Conservation (phyloP, 1,140 invertebrate genomes). For the Scaptomyza graminum region DNA sequence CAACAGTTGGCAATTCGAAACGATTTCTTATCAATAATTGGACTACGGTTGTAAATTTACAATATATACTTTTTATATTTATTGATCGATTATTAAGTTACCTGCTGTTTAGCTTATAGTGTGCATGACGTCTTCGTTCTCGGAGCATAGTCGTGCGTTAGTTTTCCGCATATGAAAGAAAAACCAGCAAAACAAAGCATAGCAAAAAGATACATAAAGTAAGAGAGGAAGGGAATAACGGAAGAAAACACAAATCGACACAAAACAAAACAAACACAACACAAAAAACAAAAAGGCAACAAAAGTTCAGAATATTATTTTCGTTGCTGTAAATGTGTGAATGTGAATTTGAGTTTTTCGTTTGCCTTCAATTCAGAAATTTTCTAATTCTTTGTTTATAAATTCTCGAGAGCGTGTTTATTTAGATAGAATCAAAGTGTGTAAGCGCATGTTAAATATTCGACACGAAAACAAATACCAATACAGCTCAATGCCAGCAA, state of each 20-base stretch:
- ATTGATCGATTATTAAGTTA: slow-evolving; percentile 53
- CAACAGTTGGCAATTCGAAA: background rate
- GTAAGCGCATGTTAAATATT: slow-evolving; percentile 57
- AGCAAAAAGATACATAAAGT: slow-evolving; percentile 71
- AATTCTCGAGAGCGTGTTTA: slow-evolving; percentile 71
- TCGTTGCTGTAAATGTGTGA: slow-evolving; percentile 48
- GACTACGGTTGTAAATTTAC: slow-evolving; percentile 16
- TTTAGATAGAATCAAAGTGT: slow-evolving; percentile 67
- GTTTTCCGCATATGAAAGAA: slow-evolving; percentile 82
- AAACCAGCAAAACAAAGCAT: slow-evolving; percentile 77
- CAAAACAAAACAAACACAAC: slow-evolving; percentile 50
- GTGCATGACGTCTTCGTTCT: slow-evolving; percentile 84
- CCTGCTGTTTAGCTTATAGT: slow-evolving; percentile 83
- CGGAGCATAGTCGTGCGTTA: slow-evolving; percentile 83
- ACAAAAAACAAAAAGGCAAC: slow-evolving; percentile 43
- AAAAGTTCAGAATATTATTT: slow-evolving; percentile 68
- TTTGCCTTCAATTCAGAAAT: slow-evolving; percentile 37
- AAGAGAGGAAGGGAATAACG: slow-evolving; percentile 56
- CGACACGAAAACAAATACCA: slow-evolving; percentile 15
- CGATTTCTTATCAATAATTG: slow-evolving; percentile 6
- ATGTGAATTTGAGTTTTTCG: slow-evolving; percentile 32
- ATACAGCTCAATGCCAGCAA: slow-evolving; percentile 7
- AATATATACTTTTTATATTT: slow-evolving; percentile 31
- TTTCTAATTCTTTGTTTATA: slow-evolving; percentile 53
- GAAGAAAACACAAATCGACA: slow-evolving; percentile 31